phyloP scores from a whole-genome alignment of 2,888 invertebrate genomes.

The Phytoseiulus persimilis region DNA sequence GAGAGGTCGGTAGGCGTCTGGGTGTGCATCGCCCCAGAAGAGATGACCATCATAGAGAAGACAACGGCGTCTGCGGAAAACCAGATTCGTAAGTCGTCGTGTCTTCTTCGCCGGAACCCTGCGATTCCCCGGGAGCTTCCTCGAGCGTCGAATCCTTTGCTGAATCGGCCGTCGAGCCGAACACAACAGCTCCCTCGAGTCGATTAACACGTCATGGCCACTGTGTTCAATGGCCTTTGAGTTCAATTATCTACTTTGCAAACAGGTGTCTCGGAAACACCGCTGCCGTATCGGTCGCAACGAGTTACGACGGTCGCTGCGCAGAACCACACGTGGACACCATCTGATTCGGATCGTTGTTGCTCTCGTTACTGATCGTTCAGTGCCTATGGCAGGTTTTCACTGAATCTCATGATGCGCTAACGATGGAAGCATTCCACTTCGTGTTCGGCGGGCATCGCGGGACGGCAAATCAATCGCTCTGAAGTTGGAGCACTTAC shows the following conservation, averaged over 20 bases:
- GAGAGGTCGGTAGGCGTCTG: slow-evolving; percentile 31
- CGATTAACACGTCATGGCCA: not conserved
- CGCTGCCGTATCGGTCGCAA: not conserved
- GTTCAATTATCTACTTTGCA: not conserved
- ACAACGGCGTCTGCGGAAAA: not conserved
- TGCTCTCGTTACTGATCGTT: not conserved
- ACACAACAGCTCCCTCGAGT: not conserved
- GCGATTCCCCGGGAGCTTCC: not conserved
- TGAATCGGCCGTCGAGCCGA: not conserved
- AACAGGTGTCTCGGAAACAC: not conserved
- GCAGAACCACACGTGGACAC: not conserved
- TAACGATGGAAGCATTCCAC: not conserved
- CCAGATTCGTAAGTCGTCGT: not conserved
- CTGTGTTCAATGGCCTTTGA: not conserved
- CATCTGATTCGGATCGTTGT: not conserved
- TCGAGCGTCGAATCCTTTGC: not conserved
- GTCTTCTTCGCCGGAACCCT: not conserved
- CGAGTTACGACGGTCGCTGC: not conserved
- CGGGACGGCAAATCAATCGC: too few species aligned
- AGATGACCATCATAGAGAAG: slow-evolving; percentile 30
- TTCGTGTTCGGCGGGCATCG: too few species aligned
- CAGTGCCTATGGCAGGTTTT: not conserved
- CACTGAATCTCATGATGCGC: not conserved
- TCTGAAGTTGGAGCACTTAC: not conserved
- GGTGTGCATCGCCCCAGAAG: slow-evolving; percentile 29